Evolutionary conservation across 2,797 vertebrate species (phyloP), one percentile per base, ranked within the genome.

Genomic region (Sparidentex hasta): DNA sequence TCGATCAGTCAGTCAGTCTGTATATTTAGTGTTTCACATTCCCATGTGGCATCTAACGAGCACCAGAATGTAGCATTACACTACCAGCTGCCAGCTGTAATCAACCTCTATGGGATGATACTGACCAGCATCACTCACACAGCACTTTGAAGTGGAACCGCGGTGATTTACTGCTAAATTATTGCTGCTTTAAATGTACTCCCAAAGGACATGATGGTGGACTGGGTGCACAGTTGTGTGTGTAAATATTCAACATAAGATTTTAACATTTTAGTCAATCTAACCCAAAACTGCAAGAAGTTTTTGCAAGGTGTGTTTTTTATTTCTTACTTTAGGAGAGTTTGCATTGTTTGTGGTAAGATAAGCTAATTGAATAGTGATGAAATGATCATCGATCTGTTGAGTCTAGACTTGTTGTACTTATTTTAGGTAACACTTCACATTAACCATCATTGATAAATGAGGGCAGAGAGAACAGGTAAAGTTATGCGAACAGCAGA

Each of bases 131-230:
- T 70, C 65, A 64, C 50, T 72, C 82, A 47, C 47, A 44, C 64
- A 1, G 23, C 25, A n/a, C 74, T 84, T 87, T 91, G 64, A 85
- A 78, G 87, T 77, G 1, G 63, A 71, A 79, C 82, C 69, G 2
- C 72, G 68, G 55, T 62, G 74, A 78, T 78, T 86, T 79, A 84
- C 68, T 71, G 76, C 71, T 48, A 56, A 58, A 14, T 80, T 68
- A 71, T 25, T 57, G 69, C 62, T 46, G 67, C 77, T 79, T 70
- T 76, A 83, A 83, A 90, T 87, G 79, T 8, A 50, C 46, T 59
- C 20, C 46, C 41, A 70, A 48, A 77, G 50, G 58, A 41, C 69
- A 43, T 0, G 23, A 43, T 21, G 50, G 23, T 33, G 20, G n/a
- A 38, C 33, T 52, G 54, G 13, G 8, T 18, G 63, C 44, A 17